phyloP scores from a whole-genome alignment of 1,140 invertebrate species.

The Parapsyche elsis region DNA sequence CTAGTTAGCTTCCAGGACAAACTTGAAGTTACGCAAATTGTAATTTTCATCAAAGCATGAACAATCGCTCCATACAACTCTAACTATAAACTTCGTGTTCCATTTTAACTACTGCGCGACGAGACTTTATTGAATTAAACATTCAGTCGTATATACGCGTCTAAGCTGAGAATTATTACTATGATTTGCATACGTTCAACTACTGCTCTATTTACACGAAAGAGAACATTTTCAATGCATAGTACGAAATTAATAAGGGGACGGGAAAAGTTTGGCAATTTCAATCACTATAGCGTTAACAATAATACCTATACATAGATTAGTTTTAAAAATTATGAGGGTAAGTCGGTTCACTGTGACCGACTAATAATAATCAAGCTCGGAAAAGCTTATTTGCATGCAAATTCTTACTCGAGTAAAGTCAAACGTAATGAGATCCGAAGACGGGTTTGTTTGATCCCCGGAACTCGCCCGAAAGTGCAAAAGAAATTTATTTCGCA shows the following conservation, averaged over 20 bases:
- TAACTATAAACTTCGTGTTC: background rate
- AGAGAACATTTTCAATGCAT: background rate
- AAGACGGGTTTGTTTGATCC: background rate
- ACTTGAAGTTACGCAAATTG: background rate
- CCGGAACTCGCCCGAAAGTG: background rate
- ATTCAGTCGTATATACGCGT: constrained; percentile 12
- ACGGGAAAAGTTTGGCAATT: background rate
- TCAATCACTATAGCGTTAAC: background rate
- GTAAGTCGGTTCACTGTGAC: too few relatives aligned
- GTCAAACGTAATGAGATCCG: background rate
- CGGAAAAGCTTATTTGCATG: constrained; percentile 17
- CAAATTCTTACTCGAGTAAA: constrained; percentile 1
- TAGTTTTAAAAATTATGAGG: too few relatives aligned
- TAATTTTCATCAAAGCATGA: constrained; percentile 7
- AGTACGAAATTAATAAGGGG: background rate
- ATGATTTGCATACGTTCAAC: constrained; percentile 45
- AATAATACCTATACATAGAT: too few relatives aligned
- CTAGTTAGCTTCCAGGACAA: too few relatives aligned
- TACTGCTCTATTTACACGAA: background rate
- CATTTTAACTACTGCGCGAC: constrained; percentile 35
- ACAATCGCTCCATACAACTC: background rate
- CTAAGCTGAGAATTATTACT: constrained; percentile 42
- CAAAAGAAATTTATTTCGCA: constrained; percentile 5
- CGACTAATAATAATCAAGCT: too few relatives aligned
- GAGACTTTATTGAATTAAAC: constrained; percentile 45